Conservation (phyloP, 37 sponge, comb jelly and placozoan genomes). For the Hexactinellida sp. region DNA sequence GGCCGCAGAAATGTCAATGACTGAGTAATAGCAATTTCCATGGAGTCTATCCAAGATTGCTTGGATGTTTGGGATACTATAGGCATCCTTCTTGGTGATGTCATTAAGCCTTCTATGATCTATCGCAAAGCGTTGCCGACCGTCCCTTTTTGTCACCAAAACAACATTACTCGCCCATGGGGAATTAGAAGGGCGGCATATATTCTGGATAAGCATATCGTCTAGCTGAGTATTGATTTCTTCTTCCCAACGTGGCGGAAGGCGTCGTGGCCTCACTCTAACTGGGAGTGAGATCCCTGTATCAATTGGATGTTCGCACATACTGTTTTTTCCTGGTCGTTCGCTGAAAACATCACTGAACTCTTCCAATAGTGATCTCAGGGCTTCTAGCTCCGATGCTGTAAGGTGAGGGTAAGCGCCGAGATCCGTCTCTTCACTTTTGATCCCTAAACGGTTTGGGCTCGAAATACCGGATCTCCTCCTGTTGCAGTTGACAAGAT, state of each 20-base stretch:
- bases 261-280: not conserved
- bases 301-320: not conserved
- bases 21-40: constrained; percentile 25
- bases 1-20: constrained; percentile 47
- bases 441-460: not conserved
- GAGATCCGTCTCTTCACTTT: not conserved
- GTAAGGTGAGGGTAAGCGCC: no score
- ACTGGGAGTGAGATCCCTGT: not conserved
- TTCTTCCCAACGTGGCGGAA: constrained; percentile 11
- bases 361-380: not conserved
- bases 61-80: constrained; percentile 16
- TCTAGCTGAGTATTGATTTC: constrained; percentile 18
- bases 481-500: not conserved
- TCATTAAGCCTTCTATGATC: constrained; percentile 30
- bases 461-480: not conserved
- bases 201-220: constrained; percentile 12
- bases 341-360: not conserved
- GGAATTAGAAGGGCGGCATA: constrained; percentile 14
- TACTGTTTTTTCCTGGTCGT: not conserved
- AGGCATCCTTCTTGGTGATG: constrained; percentile 20
- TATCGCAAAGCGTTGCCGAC: constrained; percentile 25
- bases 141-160: constrained; percentile 26
- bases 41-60: constrained; percentile 14
- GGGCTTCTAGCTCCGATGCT: no score
- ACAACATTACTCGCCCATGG: constrained; percentile 24